These are phyloP conservation scores for Pollenia griseotomentosa DNA, from an alignment of 2,888 invertebrate genomes.

Conservation along the genomic window DNA sequence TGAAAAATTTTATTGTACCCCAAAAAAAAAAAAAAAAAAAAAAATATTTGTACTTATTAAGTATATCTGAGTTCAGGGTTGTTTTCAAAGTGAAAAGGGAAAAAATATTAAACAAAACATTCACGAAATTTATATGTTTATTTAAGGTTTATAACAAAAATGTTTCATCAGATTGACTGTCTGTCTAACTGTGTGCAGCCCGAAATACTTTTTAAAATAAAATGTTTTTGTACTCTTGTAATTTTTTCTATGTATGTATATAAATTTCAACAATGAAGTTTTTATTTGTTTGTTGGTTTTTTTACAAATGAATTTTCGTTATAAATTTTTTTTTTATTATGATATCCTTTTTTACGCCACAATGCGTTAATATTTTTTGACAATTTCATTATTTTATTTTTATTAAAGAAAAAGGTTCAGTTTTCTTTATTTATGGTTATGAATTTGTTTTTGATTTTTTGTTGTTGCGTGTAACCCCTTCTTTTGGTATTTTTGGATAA, in stretches of 20 bases:
- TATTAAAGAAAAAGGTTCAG: constrained; percentile 32
- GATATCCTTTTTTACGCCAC: constrained; percentile 64
- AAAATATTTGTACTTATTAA: constrained; percentile 45
- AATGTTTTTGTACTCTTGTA: background rate
- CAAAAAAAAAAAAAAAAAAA: background rate
- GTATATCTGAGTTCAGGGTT: constrained; percentile 40
- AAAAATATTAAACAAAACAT: constrained; percentile 25
- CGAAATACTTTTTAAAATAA: background rate
- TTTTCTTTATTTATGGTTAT: constrained; percentile 24
- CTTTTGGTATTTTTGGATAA: background rate
- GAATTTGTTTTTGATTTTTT: constrained; percentile 24
- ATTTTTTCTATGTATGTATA: background rate
- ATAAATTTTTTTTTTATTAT: constrained; percentile 17
- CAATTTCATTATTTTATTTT: constrained; percentile 59
- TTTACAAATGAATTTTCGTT: constrained; percentile 12
- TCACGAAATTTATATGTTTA: constrained; percentile 49
- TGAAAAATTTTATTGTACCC: constrained; percentile 64
- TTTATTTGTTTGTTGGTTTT: constrained; percentile 24
- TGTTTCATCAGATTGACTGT: background rate
- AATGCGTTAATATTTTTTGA: constrained; percentile 69
- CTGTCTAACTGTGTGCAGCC: constrained; percentile 5
- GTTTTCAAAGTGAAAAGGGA: constrained; percentile 17
- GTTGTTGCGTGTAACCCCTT: background rate
- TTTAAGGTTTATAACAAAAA: constrained; percentile 45
- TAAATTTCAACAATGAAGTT: constrained; percentile 6